phyloP scores from a whole-genome alignment of 2,113 vertebrate species.

The Eudyptes chrysolophus region DNA sequence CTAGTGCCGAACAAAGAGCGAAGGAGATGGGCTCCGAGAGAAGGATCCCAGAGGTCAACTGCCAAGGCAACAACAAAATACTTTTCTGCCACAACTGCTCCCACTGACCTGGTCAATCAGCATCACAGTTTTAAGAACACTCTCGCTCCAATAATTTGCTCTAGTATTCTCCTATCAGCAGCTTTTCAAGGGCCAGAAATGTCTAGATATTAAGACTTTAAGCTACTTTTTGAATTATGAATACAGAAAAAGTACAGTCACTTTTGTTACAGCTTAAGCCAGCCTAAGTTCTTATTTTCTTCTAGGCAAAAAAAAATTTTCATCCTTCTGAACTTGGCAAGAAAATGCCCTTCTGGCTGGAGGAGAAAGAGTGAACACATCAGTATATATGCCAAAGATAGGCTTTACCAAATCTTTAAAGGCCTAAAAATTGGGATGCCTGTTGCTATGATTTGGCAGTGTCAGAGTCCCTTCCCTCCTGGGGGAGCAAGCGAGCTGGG shows the following conservation, averaged over 20 bases:
- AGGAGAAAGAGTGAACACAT: neutral
- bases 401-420: neutral
- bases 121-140: neutral
- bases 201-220: constrained; percentile 12
- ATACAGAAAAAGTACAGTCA: constrained; percentile 27
- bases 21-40: neutral
- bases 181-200: neutral
- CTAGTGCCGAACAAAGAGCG: neutral
- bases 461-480: neutral
- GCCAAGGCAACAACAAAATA: neutral
- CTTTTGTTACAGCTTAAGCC: constrained; percentile 22
- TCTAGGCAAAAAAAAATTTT: neutral
- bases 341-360: neutral
- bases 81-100: neutral
- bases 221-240: constrained; percentile 32
- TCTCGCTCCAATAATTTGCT: neutral
- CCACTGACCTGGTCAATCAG: neutral
- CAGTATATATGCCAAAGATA: neutral
- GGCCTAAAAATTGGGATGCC: neutral
- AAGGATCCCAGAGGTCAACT: neutral
- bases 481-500: accelerated
- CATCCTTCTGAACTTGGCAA: constrained; percentile 13
- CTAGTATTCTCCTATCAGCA: neutral
- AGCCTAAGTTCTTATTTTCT: constrained; percentile 30
- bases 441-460: neutral